Evolutionary conservation across 2,113 vertebrate genomes (phyloP).

Genomic region (Pterocles orientalis): DNA sequence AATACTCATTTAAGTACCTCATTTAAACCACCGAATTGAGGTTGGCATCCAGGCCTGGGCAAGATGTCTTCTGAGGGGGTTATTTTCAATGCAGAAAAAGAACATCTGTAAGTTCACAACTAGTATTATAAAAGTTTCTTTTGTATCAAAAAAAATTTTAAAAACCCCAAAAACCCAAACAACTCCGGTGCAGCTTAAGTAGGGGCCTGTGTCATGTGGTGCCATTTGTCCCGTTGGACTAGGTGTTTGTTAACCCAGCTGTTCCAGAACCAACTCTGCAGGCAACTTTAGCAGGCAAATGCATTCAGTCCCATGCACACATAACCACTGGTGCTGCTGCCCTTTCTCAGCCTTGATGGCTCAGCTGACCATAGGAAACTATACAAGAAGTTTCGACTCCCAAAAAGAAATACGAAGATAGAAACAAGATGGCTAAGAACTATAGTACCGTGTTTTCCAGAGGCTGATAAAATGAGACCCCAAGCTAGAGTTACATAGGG

Average conservation of each 20-base stretch:
- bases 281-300: background rate
- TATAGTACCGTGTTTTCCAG: background rate
- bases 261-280: background rate
- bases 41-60: background rate
- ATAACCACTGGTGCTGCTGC: accelerated
- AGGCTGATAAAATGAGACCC: background rate
- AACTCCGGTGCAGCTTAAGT: background rate
- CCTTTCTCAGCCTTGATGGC: background rate
- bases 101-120: background rate
- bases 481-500: background rate
- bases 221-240: background rate
- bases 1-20: background rate
- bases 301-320: accelerated
- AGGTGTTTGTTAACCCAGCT: background rate
- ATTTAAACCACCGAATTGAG: background rate
- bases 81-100: background rate
- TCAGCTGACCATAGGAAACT: background rate
- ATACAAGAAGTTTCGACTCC: background rate
- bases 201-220: background rate
- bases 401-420: background rate
- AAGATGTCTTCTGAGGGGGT: background rate
- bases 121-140: background rate
- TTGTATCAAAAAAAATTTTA: background rate
- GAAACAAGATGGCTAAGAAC: background rate
- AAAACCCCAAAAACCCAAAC: too few relatives aligned